Conservation (phyloP, 2,888 invertebrate genomes). For the Dryocosmus kuriphilus region DNA sequence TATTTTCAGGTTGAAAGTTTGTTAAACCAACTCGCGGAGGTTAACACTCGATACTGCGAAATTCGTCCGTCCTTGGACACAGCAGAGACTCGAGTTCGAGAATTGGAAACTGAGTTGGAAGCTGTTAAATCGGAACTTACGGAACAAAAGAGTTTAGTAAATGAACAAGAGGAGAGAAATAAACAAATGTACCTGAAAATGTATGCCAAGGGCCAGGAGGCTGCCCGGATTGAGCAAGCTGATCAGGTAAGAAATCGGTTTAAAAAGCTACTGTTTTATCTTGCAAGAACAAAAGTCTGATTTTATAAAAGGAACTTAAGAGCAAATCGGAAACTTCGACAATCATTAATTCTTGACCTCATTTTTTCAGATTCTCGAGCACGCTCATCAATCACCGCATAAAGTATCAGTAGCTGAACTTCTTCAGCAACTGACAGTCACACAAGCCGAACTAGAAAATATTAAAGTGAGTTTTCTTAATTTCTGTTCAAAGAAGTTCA, state of each 20-base stretch:
- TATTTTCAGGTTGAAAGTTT: slow-evolving; percentile 82
- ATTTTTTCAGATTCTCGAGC: slow-evolving; percentile 64
- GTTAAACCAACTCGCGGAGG: slow-evolving; percentile 85
- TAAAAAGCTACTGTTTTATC: background rate
- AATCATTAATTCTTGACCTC: slow-evolving; percentile 18
- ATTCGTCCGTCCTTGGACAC: slow-evolving; percentile 85
- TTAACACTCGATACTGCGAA: slow-evolving; percentile 88
- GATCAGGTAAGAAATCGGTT: slow-evolving; percentile 81
- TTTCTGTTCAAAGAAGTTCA: background rate
- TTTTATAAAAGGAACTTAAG: background rate
- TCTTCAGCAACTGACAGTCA: slow-evolving; percentile 89
- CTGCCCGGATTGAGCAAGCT: slow-evolving; percentile 85
- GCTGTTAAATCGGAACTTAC: slow-evolving; percentile 84
- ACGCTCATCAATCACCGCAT: slow-evolving; percentile 78
- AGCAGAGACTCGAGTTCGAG: slow-evolving; percentile 85
- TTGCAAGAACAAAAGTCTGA: slow-evolving; percentile 5
- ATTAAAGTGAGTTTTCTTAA: slow-evolving; percentile 84
- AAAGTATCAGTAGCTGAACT: slow-evolving; percentile 90
- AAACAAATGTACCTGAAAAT: slow-evolving; percentile 89
- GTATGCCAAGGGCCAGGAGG: slow-evolving; percentile 90
- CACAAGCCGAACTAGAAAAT: slow-evolving; percentile 92
- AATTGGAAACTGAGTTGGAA: slow-evolving; percentile 86
- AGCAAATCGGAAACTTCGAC: background rate
- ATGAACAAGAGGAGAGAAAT: slow-evolving; percentile 86
- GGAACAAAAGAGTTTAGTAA: slow-evolving; percentile 83